Conservation (phyloP, 2,888 invertebrate species). For the Harpagoxenus sublaevis region DNA sequence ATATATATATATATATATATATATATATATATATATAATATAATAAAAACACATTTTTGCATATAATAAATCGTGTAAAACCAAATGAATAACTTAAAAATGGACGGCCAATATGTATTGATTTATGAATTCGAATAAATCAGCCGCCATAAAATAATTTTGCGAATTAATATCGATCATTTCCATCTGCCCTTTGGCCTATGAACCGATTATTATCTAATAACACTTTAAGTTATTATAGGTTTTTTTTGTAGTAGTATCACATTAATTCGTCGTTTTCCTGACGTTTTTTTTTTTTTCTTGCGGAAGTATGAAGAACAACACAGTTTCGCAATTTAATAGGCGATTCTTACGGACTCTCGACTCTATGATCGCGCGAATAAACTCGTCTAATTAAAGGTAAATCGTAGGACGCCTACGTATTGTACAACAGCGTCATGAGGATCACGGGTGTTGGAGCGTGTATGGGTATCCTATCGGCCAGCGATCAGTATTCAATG, state of each 20-base stretch:
- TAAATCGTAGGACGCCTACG: conserved; percentile 31
- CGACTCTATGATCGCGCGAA: conserved; percentile 11
- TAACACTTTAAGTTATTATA: background rate
- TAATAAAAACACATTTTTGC: background rate
- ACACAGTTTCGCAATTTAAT: conserved; percentile 11
- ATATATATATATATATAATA: too few relatives aligned
- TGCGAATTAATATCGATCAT: background rate
- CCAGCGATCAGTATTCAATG: conserved; percentile 71
- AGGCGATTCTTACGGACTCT: conserved; percentile 12
- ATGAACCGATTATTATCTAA: background rate
- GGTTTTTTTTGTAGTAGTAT: background rate
- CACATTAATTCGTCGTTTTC: background rate
- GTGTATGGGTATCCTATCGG: conserved; percentile 68
- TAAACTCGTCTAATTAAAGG: conserved; percentile 32
- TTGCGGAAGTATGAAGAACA: conserved; percentile 2
- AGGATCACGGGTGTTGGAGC: conserved; percentile 49
- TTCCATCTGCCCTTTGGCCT: background rate
- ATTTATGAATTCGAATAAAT: background rate
- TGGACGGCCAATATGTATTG: background rate
- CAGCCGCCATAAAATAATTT: background rate
- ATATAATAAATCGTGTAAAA: background rate
- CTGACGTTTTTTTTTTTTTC: background rate
- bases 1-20: too few relatives aligned
- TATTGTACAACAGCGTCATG: conserved; percentile 13
- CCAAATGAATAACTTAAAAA: background rate